Base-by-base conservation (phyloP, 2,797 vertebrate species). In the Notolabrus celidotus region DNA sequence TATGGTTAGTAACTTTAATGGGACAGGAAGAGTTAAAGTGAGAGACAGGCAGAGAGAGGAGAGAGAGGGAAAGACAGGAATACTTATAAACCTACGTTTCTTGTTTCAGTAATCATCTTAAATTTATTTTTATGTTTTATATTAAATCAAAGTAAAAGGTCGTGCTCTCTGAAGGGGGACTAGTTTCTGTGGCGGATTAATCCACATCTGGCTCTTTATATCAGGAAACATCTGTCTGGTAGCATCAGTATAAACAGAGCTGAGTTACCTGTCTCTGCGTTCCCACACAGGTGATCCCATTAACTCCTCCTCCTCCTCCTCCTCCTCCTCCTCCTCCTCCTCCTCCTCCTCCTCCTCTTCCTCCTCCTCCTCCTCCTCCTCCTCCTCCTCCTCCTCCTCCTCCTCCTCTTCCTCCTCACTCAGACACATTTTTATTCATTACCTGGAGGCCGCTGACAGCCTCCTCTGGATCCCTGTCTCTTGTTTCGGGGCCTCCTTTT, bases 401-500 rank as follows among this genome's bases (percentile, higher is more conserved):
- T 33, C 29, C 50, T 51, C 27, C 19, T 34, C 50, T 50, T 54
- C 41, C 11, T 17, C n/a, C n/a, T 66, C 43, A 11, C 41, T 55
- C 53, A 50, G 16, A 42, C 23, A 49, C 57, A 74, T 74, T 67
- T 67, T 61, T 56, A 74, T 67, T 67, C 42, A 55, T 75, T 75
- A 67, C 17, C 12, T 55, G 68, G 51, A 56, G 63, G 61, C 33
- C 41, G 34, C 56, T 74, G 56, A 67, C 63, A 67, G 62, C 43
- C 33, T 51, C 45, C 33, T 2, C 19, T 54, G 54, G 27, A 47
- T 50, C 46, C 7, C 29, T 7, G 31, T 47, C 17, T 42, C 60
- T 47, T 16, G 36, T 42, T 52, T 31, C 47, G 17, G n/a, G 36
- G n/a, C 41, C 41, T 42, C 41, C 41, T 42, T 42, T 42, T 42